phyloP scores from a whole-genome alignment of 2,797 vertebrate species.

The Sebastiscus tertius region DNA sequence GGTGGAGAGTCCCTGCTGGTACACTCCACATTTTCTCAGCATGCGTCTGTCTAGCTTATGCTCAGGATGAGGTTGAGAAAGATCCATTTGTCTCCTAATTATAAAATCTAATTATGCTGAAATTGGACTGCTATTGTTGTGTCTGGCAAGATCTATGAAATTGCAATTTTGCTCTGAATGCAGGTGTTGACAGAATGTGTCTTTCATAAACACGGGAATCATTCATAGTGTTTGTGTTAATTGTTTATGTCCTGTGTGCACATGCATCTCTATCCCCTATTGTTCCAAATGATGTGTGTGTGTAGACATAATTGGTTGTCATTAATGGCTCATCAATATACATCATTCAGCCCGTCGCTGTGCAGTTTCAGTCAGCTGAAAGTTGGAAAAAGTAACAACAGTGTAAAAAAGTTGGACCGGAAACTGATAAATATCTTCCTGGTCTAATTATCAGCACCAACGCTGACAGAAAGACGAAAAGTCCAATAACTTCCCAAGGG shows the following conservation, averaged over 20 bases:
- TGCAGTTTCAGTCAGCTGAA: background rate
- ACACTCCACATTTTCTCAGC: slow-evolving; percentile 47
- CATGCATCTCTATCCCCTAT: background rate
- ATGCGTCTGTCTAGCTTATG: slow-evolving; percentile 25
- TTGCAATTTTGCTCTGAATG: slow-evolving; percentile 15
- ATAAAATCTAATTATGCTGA: slow-evolving; percentile 58
- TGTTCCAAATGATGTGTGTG: slow-evolving; percentile 3
- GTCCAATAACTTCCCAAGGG: slow-evolving; percentile 30
- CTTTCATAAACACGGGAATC: slow-evolving; percentile 7
- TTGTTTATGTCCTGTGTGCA: background rate
- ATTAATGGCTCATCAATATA: slow-evolving; percentile 16
- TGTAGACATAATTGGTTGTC: slow-evolving; percentile 1
- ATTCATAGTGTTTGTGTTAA: background rate
- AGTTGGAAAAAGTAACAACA: slow-evolving; percentile 2
- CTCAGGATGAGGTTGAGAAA: slow-evolving; percentile 34
- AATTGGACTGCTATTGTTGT: slow-evolving; percentile 42
- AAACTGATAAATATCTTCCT: slow-evolving; percentile 25
- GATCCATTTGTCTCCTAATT: slow-evolving; percentile 55
- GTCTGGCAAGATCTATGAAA: slow-evolving; percentile 19
- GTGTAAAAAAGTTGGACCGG: background rate
- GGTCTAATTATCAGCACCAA: slow-evolving; percentile 27
- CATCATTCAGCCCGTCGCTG: background rate
- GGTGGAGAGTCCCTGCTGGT: slow-evolving; percentile 42
- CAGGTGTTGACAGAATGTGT: slow-evolving; percentile 25
- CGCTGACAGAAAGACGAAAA: background rate